Base-by-base conservation (phyloP, 2,797 vertebrate genomes). In the Gobionotothen gibberifrons region DNA sequence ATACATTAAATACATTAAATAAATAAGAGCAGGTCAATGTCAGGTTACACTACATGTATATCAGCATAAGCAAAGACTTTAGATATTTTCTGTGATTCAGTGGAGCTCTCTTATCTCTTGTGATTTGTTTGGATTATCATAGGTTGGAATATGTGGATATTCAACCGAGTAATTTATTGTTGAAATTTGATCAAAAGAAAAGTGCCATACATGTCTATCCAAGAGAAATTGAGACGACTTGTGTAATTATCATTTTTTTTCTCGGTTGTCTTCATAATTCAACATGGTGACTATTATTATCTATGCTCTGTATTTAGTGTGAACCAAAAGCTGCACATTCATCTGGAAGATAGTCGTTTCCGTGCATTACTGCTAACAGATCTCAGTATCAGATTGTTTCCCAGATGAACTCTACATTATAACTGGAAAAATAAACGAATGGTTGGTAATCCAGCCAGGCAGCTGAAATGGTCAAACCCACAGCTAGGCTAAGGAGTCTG, bases 361-460 rank as follows among this genome's bases (percentile, higher is more conserved):
- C 62, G 14, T 40, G 21, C 46, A 44, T 58, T 76, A 40, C 44
- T 22, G 9, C 78, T 60, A 69, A n/a, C 19, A 5, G 46, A 69
- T 72, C 9, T 69, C 32, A 9, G 1, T 64, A 60, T 79, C 12
- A 70, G 44, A 69, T 73, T 73, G 36, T 69, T 39, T 47, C n/a
- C 29, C 69, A 15, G 76, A 51, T 68, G 26, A 74, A 15, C 2
- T 58, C 75, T 69, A 63, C 13, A 2, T 17, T 22, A 57, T 32
- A 56, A 61, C 42, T 75, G 57, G 78, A 66, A 81, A 84, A 74
- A 54, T 17, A 65, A 76, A 49, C n/a, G 19, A 51, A 62, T 58
- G 26, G 61, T 49, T 42, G 64, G 42, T 69, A 1, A 61, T 49
- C 13, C 32, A 73, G 44, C 49, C n/a, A 56, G 57, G 70, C 60